Conservation (phyloP, 2,888 invertebrate species). For the Rapana venosa region DNA sequence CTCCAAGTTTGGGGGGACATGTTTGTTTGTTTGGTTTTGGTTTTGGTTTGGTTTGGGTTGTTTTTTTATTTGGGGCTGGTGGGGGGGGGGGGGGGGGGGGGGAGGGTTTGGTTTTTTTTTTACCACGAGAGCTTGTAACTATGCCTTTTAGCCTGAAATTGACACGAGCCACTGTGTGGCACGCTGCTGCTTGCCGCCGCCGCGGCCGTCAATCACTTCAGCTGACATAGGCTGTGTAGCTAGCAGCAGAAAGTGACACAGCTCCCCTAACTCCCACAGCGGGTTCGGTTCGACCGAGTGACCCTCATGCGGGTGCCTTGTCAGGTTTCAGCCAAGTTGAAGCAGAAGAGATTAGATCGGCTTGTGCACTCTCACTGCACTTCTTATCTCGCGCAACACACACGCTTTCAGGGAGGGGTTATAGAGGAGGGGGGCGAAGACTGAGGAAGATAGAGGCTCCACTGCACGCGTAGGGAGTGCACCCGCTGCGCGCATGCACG, state of each 20-base stretch:
- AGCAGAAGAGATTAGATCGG: not conserved
- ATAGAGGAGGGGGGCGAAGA: too few species aligned
- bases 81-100: too few species aligned
- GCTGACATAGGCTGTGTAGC: not conserved
- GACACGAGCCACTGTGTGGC: not conserved
- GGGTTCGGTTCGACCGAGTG: not conserved
- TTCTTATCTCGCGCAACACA: not conserved
- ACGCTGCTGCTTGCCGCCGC: too few species aligned
- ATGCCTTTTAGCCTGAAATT: not conserved
- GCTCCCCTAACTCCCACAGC: not conserved
- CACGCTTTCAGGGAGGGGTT: not conserved
- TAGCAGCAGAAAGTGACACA: constrained; percentile 12
- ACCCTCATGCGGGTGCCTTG: constrained; percentile 13
- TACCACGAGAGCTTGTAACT: not conserved
- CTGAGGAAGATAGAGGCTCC: too few species aligned
- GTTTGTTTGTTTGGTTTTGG: not conserved
- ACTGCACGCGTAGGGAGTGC: too few species aligned
- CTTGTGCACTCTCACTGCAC: not conserved
- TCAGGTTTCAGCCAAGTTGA: not conserved
- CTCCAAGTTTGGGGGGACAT: too few species aligned
- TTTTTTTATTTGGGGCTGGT: not conserved
- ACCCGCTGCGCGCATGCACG: too few species aligned
- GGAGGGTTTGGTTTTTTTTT: not conserved
- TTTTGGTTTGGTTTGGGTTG: not conserved
- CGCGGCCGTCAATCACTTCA: not conserved